Percentiles rank a stretch among this genome's conserved stretches.
These are phyloP conservation scores for Corythornis vintsioides DNA, from an alignment of 2,113 vertebrate genomes.

Conservation along the genomic window DNA sequence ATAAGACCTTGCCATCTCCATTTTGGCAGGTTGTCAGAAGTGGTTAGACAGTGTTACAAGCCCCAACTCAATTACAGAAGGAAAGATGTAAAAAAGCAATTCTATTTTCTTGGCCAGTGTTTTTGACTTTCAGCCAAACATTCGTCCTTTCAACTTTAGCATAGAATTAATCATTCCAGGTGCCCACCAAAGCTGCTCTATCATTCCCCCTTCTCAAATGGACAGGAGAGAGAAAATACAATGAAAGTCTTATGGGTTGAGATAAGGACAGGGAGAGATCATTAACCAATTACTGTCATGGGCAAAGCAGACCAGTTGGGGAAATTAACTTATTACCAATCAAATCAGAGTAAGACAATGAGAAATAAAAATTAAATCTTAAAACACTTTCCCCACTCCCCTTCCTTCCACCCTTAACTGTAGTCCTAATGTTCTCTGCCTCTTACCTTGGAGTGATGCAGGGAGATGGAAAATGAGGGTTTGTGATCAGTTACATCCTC, in stretches of 20 bases:
- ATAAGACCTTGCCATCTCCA: not conserved
- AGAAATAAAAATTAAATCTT: not conserved
- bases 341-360: not conserved
- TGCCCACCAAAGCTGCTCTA: not conserved
- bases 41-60: not conserved
- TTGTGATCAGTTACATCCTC: not conserved
- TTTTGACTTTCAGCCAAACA: not conserved
- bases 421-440: not conserved
- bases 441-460: not conserved
- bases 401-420: not conserved
- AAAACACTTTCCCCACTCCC: too few relatives aligned
- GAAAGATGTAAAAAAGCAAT: not conserved
- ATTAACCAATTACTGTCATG: not conserved
- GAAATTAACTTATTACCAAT: not conserved
- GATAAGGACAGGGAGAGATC: not conserved
- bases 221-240: not conserved
- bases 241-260: not conserved
- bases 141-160: not conserved
- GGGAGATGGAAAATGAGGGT: not conserved
- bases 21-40: slow-evolving; percentile 9
- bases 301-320: not conserved
- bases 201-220: not conserved
- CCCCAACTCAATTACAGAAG: not conserved
- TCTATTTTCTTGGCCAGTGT: not conserved
- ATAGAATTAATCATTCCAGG: not conserved